Base-by-base conservation (phyloP, 2,797 vertebrate genomes). In the Phoxinus dragarum region DNA sequence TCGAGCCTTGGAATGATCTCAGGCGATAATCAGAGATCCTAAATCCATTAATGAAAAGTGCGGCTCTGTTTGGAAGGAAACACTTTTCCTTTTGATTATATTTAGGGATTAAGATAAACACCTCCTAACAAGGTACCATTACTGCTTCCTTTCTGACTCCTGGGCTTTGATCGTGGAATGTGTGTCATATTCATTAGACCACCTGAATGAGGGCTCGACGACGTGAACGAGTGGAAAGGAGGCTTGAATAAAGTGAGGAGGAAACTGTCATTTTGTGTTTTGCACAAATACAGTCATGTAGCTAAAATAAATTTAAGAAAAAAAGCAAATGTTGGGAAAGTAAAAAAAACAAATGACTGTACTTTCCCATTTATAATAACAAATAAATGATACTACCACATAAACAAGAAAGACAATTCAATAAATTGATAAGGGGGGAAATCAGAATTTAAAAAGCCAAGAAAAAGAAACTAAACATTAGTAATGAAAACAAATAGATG, bases 51-150 rank as follows among this genome's bases (percentile, higher is more conserved):
- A 89, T 81, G 67, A 69, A 82, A 87, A 89, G 81, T 67, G 81
- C 40, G 17, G 73, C 73, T 86, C 75, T 89, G 82, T 90, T 91
- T 95, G 94, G 94, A 94, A 94, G 94, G 94, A 95, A 96, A 93
- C 93, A 95, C 94, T 95, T 94, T 94, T 92, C 92, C 92, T 89
- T 92, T 91, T 81, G 91, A 94, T 93, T 94, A 92, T 95, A 93
- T 94, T 95, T 94, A 93, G 93, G 93, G 94, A 95, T 95, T 94
- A 94, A 92, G 94, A 95, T 94, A 94, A 95, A 95, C 94, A 94
- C 89, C 90, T 93, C 91, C 92, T 93, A 95, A 95, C 93, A 93
- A 93, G 93, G 92, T 92, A 90, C 92, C 92, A 94, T 95, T 94
- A 95, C 93, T 87, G 82, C 91, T 94, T 94, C 91, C 93, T 91